Conservation (phyloP, 2,797 vertebrate genomes). For the Mareca penelope region DNA sequence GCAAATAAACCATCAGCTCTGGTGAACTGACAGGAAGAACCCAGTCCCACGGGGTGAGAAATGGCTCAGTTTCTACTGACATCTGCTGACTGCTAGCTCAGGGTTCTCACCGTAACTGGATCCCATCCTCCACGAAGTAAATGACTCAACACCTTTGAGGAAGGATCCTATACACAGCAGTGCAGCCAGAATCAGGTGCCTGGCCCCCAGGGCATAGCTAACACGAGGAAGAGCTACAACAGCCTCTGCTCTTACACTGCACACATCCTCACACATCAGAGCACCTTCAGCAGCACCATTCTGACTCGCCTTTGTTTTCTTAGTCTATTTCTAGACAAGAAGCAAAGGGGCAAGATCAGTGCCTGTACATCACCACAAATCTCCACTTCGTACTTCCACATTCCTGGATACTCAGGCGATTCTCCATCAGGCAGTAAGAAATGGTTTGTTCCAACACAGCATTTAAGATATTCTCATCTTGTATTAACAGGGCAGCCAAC, state of each 20-base stretch:
- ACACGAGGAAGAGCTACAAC: not conserved
- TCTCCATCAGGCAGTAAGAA: not conserved
- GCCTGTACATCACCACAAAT: not conserved
- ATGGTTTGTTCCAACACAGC: not conserved
- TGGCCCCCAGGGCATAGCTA: not conserved
- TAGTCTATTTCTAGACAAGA: not conserved
- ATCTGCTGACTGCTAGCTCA: slow-evolving; percentile 22
- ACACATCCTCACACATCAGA: not conserved
- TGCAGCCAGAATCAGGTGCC: not conserved
- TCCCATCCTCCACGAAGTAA: not conserved
- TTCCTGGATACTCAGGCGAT: rapidly evolving
- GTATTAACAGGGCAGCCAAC: too few relatives aligned
- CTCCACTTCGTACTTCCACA: not conserved
- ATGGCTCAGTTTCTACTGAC: slow-evolving; percentile 32
- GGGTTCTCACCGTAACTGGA: not conserved
- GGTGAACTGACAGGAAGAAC: not conserved
- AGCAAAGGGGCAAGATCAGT: not conserved
- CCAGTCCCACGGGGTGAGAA: not conserved
- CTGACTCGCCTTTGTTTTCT: not conserved
- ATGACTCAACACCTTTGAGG: not conserved
- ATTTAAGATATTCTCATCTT: not conserved
- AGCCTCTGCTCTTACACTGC: not conserved
- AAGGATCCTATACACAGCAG: not conserved
- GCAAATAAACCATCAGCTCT: not conserved
- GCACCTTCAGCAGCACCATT: not conserved